Evolutionary conservation across 2,113 vertebrate species (phyloP), one percentile per base, ranked within the genome.

Genomic region (Oryzias melastigma): DNA sequence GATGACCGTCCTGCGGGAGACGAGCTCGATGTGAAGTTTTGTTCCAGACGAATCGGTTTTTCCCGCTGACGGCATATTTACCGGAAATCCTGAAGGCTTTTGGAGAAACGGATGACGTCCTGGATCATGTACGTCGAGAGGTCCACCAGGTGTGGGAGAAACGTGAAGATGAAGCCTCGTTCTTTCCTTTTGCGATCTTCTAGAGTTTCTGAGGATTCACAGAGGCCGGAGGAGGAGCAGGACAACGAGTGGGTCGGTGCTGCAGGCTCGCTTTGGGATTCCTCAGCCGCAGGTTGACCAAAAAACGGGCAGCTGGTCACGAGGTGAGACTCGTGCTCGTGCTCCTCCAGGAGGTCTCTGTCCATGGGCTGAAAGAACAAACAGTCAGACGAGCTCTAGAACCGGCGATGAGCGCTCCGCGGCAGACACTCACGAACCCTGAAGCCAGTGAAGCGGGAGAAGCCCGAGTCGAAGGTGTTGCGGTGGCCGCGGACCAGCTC

Each of bases 61-160:
- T 4, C 19, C 18, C 6, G 2, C 19, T 22, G 19, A 24, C 0
- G 5, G 54, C 4, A 12, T 17, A 19, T 41, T 71, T 71, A 85
- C 83, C 59, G 50, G 65, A 85, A 85, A 58, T 65, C 61, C 44
- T 15, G 43, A 2, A 85, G 68, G 54, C 71, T 71, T 75, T 82
- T 85, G 43, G 83, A 80, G 56, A 85, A 85, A 27, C 43, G 47
- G 15, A 82, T 82, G 52, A 85, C 58, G 57, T 78, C 68, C 35
- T 85, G 68, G 51, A 85, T 82, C 80, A 85, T 85, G 68, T 82
- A 80, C 3, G 82, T 77, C 1, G 51, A 60, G 60, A 84, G 78
- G 70, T 84, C 82, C 2, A 56, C 20, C 49, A 84, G 0, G 8
- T 84, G 82, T 0, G 82, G 78, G 5, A 84, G 78, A 58, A 69